A percentile compares a stretch with the other conserved stretches of the same genome.
phyloP scores from a whole-genome alignment of 1,140 invertebrate species.

The Hermatobates lingyangjiaoensis region DNA sequence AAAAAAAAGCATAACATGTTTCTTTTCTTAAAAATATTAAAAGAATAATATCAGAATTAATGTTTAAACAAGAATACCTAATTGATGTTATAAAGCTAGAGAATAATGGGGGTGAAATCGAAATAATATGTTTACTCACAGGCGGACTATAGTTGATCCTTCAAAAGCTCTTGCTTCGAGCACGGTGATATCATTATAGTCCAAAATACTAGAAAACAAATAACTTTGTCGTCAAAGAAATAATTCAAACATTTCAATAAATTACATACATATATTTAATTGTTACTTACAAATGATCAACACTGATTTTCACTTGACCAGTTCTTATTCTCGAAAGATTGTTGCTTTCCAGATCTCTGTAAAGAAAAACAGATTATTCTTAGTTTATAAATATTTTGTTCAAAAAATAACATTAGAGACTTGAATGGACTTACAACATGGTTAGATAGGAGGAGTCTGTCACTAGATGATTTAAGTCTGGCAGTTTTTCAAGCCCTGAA shows the following conservation, averaged over 20 bases:
- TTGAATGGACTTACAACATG: constrained; percentile 1
- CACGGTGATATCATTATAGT: constrained; percentile 37
- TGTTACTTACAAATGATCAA: constrained; percentile 36
- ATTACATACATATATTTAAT: background rate
- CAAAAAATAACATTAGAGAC: background rate
- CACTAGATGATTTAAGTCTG: background rate
- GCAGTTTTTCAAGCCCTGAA: background rate
- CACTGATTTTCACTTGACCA: constrained; percentile 29
- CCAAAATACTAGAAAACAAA: constrained; percentile 33
- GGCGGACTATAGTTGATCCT: constrained; percentile 39
- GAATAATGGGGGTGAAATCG: background rate
- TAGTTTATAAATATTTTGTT: background rate
- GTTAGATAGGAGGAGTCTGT: background rate
- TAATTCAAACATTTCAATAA: constrained; percentile 10
- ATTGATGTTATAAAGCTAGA: background rate
- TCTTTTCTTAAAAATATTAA: background rate
- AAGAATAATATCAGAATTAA: background rate
- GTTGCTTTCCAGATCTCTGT: constrained; percentile 35
- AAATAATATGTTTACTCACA: constrained; percentile 31
- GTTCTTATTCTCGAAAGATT: constrained; percentile 28
- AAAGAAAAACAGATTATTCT: background rate
- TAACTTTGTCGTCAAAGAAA: too few relatives aligned
- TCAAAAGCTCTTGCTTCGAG: constrained; percentile 41
- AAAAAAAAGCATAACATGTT: background rate
- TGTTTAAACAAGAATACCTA: background rate